These are phyloP conservation scores for Nycteola revayana DNA, from an alignment of 2,888 invertebrate genomes.

Conservation along the genomic window DNA sequence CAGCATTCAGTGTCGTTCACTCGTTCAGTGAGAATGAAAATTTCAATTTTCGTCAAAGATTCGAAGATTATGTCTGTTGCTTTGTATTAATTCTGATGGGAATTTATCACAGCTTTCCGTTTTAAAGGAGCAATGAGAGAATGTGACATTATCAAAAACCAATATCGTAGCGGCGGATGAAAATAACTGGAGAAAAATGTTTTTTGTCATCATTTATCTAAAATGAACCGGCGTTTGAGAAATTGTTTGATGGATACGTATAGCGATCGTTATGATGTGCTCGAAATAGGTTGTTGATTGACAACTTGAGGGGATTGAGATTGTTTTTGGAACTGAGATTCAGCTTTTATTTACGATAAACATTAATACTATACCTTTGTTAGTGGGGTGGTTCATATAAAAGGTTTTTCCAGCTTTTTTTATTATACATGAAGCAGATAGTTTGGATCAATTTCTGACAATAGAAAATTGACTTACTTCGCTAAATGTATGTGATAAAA, in stretches of 20 bases:
- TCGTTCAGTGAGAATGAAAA: conserved; percentile 12
- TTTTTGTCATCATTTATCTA: conserved; percentile 44
- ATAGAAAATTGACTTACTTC: too few relatives aligned
- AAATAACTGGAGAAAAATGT: conserved; percentile 40
- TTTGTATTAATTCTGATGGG: conserved; percentile 33
- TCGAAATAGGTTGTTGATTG: too few relatives aligned
- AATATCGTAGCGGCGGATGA: conserved; percentile 36
- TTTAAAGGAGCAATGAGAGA: conserved; percentile 31
- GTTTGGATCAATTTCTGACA: too few relatives aligned
- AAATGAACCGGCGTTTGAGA: conserved; percentile 33
- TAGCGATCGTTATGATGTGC: conserved; percentile 28
- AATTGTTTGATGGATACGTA: conserved; percentile 39
- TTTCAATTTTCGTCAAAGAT: too few relatives aligned
- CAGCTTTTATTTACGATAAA: too few relatives aligned
- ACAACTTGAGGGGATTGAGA: too few relatives aligned
- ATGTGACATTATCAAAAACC: conserved; percentile 45
- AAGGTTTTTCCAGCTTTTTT: too few relatives aligned
- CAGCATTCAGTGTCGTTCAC: conserved; percentile 16
- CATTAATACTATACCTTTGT: too few relatives aligned
- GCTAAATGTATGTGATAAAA: too few relatives aligned
- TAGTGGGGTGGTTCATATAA: too few relatives aligned
- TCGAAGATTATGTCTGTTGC: conserved; percentile 35
- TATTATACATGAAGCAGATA: too few relatives aligned
- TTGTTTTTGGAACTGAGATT: too few relatives aligned
- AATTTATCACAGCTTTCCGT: conserved; percentile 32